Evolutionary conservation across 1,140 invertebrate species (phyloP), one percentile per base, ranked within the genome.

Genomic region (Acromyrmex echinatior): DNA sequence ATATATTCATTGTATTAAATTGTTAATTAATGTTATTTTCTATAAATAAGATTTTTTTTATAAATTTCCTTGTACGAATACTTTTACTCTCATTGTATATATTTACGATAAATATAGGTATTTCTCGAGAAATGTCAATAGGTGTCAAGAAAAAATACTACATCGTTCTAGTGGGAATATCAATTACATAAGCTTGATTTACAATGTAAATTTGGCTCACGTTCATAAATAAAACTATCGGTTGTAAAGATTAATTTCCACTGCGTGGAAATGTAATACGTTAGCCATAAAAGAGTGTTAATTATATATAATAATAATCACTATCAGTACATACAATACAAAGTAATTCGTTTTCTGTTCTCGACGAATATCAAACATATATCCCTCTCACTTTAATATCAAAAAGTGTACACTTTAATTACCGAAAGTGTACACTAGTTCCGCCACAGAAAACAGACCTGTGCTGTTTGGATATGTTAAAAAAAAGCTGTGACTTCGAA

Each of bases 201-300:
- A 45, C 49, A 68, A 80, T 80, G 49, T 25, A 56, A 56, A 80
- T 68, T 10, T 39, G 45, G 56, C 9, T 56, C 18, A 16, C 16
- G 28, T 0, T 79, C 45, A 49, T 63, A 4, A 78, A 62, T 45
- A 45, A 35, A 68, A 14, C 12, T n/a, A 51, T 31, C 25, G 45
- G 49, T 53, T 51, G n/a, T 58, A 49, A 25, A 5, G 58, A 28
- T 21, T 21, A 21, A 21, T 21, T 21, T 21, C 21, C 21, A 21
- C 16, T 10, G 3, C 18, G 9, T n/a, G 12, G 12, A 80, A 35
- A 25, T 25, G 6, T 65, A 66, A 53, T 9, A n/a, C 3, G 12
- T 53, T 80, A 68, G 25, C 14, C n/a, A 16, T 62, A 45, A 35
- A 80, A 39, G 35, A 28, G 25, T 39, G 7, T 5, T 25, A 51